Percentiles rank a stretch among this genome's conserved stretches.
These are phyloP conservation scores for Anguilla marmorata DNA, from an alignment of 2,797 vertebrate species.

Conservation along the genomic window DNA sequence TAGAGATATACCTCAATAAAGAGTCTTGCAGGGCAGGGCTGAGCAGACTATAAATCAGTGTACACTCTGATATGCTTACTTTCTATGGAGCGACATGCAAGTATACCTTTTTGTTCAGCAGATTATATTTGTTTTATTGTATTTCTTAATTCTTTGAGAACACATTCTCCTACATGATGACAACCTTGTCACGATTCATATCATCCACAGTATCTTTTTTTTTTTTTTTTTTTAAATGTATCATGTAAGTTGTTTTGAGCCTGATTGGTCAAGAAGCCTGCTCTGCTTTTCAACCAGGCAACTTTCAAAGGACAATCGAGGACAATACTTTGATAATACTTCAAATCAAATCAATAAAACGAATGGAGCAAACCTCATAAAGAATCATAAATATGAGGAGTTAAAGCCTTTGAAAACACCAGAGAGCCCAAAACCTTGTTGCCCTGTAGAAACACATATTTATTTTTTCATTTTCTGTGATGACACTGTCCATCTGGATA, in stretches of 20 bases:
- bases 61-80: conserved; percentile 39
- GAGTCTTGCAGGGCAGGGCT: conserved; percentile 43
- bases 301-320: background rate
- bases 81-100: conserved; percentile 42
- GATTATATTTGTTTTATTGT: background rate
- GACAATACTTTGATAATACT: too few relatives aligned
- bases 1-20: conserved; percentile 39
- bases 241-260: background rate
- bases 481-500: too few relatives aligned
- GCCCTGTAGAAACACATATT: background rate
- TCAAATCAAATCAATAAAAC: background rate
- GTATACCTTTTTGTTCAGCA: conserved; percentile 27
- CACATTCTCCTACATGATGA: background rate
- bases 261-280: background rate
- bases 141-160: background rate
- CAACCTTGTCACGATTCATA: background rate
- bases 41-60: conserved; percentile 41
- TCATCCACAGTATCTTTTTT: background rate
- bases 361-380: background rate
- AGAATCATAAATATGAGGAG: too few relatives aligned
- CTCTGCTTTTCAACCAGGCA: background rate
- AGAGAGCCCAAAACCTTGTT: background rate
- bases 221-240: background rate
- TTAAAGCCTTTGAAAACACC: background rate
- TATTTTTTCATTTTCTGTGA: too few relatives aligned